These are phyloP conservation scores for Lagria hirta DNA, from an alignment of 2,888 invertebrate genomes.

Conservation along the genomic window DNA sequence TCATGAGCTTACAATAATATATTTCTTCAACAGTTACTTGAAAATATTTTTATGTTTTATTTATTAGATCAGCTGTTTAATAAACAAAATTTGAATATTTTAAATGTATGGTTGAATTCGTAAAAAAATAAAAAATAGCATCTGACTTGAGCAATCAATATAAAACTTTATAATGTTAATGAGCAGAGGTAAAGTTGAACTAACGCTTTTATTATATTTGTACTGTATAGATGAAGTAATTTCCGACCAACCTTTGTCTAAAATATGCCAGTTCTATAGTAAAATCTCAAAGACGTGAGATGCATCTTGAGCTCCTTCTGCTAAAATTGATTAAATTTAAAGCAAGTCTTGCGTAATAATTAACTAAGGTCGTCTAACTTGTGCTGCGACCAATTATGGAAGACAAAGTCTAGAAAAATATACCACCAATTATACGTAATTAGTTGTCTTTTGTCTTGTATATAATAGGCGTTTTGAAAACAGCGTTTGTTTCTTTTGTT, in stretches of 20 bases:
- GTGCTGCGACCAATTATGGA: constrained; percentile 24
- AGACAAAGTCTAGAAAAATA: constrained; percentile 26
- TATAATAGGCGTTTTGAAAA: too few species aligned
- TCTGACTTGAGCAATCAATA: constrained; percentile 33
- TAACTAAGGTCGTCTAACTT: constrained; percentile 30
- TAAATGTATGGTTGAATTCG: too few species aligned
- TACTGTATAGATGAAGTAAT: constrained; percentile 34
- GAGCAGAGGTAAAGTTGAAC: constrained; percentile 30
- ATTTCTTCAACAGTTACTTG: too few species aligned
- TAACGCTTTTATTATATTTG: constrained; percentile 34
- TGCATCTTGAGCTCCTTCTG: constrained; percentile 25
- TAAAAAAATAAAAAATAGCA: too few species aligned
- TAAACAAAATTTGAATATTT: too few species aligned
- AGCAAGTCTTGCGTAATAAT: constrained; percentile 33
- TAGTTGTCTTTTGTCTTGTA: constrained; percentile 21
- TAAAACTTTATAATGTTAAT: constrained; percentile 31
- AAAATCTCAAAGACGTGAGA: constrained; percentile 33
- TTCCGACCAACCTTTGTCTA: constrained; percentile 34
- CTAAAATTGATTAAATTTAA: constrained; percentile 31
- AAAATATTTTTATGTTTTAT: too few species aligned
- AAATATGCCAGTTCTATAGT: constrained; percentile 29
- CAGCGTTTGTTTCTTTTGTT: too few species aligned
- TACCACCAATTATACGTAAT: constrained; percentile 25
- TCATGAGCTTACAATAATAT: too few species aligned
- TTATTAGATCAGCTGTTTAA: too few species aligned